These are phyloP conservation scores for Hirundo rustica DNA, from an alignment of 2,797 vertebrate genomes.

Conservation along the genomic window DNA sequence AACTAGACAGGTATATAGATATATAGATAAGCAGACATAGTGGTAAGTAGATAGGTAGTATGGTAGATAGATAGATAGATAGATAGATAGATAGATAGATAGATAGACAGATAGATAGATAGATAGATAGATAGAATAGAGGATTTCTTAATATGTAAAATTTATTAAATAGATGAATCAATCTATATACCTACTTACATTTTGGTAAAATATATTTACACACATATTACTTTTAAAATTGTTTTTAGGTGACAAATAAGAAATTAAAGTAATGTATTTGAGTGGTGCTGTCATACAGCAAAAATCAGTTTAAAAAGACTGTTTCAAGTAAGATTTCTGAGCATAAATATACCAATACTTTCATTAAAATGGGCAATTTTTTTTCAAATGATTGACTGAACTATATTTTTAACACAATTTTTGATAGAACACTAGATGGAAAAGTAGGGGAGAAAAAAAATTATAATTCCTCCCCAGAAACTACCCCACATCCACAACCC, in stretches of 20 bases:
- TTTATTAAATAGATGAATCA: not conserved
- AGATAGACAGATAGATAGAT: too few relatives aligned
- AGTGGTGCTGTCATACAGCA: not conserved
- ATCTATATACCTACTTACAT: not conserved
- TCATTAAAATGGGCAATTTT: not conserved
- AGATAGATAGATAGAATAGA: not conserved
- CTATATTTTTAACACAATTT: not conserved
- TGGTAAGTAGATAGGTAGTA: not conserved
- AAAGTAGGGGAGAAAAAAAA: not conserved
- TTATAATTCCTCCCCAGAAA: not conserved
- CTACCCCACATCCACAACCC: fast-evolving
- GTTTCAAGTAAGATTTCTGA: not conserved
- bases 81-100: too few relatives aligned
- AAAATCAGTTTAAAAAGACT: not conserved
- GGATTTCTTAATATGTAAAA: not conserved
- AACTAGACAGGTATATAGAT: not conserved
- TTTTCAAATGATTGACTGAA: not conserved
- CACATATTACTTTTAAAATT: not conserved
- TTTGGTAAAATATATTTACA: not conserved
- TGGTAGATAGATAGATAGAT: not conserved
- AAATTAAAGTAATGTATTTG: not conserved
- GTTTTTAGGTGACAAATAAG: not conserved
- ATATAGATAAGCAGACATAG: too few relatives aligned
- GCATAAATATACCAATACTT: not conserved
- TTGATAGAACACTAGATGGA: not conserved